These are phyloP conservation scores for Papilio gigon DNA, from an alignment of 2,888 invertebrate species.

Conservation along the genomic window DNA sequence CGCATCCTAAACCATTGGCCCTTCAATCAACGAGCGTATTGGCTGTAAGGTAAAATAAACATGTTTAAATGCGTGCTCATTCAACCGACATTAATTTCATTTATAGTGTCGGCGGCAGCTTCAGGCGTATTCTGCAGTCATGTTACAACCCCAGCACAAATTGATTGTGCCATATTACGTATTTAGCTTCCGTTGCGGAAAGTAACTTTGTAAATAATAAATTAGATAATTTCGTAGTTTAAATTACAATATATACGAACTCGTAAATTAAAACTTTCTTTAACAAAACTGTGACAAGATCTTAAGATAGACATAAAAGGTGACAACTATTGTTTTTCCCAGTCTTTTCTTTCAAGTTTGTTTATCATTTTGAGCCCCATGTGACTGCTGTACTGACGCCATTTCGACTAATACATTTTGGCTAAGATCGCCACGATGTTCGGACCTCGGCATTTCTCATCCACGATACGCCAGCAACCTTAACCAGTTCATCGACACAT, in stretches of 20 bases:
- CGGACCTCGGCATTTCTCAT: too few species aligned
- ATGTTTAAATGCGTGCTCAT: conserved; percentile 26
- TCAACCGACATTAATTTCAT: conserved; percentile 32
- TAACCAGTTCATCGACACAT: too few species aligned
- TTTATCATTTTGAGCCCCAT: too few species aligned
- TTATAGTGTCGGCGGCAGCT: conserved; percentile 16
- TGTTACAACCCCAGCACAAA: conserved; percentile 30
- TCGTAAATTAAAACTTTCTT: not conserved
- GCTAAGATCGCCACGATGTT: too few species aligned
- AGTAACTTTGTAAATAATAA: conserved; percentile 1
- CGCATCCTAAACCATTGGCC: too few species aligned
- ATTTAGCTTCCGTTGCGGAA: conserved; percentile 17
- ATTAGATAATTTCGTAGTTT: not conserved
- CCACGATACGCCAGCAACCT: too few species aligned
- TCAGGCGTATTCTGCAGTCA: conserved; percentile 29
- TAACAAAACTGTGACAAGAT: not conserved
- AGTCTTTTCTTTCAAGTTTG: too few species aligned
- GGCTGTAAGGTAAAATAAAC: not conserved
- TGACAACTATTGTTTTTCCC: too few species aligned
- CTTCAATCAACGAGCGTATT: not conserved
- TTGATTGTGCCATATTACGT: conserved; percentile 23
- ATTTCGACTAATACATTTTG: too few species aligned
- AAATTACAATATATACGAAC: not conserved
- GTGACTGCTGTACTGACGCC: too few species aligned
- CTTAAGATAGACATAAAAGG: too few species aligned